A percentile compares a stretch with the other conserved stretches of the same genome.
phyloP scores from a whole-genome alignment of 2,888 invertebrate genomes.

The Acanthoscelides obtectus region DNA sequence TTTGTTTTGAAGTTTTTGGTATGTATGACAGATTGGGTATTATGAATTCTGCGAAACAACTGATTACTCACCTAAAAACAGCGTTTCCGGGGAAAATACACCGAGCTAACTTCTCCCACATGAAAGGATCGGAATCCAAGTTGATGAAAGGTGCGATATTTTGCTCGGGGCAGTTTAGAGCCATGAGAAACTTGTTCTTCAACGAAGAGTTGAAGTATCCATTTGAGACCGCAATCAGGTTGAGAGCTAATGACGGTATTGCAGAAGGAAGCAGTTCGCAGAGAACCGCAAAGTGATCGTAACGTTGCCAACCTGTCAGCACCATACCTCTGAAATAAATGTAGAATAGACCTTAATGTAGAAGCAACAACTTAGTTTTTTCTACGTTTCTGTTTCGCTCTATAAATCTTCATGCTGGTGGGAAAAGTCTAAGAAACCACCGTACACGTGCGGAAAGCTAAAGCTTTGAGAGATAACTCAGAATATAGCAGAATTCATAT shows the following conservation, averaged over 20 bases:
- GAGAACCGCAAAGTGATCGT: slow-evolving; percentile 68
- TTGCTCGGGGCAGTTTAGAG: slow-evolving; percentile 53
- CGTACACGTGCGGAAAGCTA: no score
- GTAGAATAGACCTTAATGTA: no score
- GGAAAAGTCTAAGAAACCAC: no score
- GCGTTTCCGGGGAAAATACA: slow-evolving; percentile 63
- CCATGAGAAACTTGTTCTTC: slow-evolving; percentile 46
- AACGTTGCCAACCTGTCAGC: slow-evolving; percentile 56
- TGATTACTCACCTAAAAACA: slow-evolving; percentile 18
- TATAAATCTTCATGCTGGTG: no score
- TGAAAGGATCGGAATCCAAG: slow-evolving; percentile 56
- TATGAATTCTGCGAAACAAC: no score
- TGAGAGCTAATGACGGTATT: slow-evolving; percentile 59
- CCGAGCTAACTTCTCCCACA: slow-evolving; percentile 58
- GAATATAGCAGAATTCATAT: no score
- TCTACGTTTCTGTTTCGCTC: no score
- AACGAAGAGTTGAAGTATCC: slow-evolving; percentile 58
- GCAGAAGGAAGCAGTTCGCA: slow-evolving; percentile 65
- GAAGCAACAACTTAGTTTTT: no score
- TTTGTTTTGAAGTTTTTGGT: no score
- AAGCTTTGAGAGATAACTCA: no score
- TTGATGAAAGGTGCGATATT: slow-evolving; percentile 50
- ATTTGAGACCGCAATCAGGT: slow-evolving; percentile 55
- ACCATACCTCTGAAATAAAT: slow-evolving; percentile 47
- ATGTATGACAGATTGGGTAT: no score